Base-by-base conservation (phyloP, 2,888 invertebrate genomes). In the Adela reaumurella region DNA sequence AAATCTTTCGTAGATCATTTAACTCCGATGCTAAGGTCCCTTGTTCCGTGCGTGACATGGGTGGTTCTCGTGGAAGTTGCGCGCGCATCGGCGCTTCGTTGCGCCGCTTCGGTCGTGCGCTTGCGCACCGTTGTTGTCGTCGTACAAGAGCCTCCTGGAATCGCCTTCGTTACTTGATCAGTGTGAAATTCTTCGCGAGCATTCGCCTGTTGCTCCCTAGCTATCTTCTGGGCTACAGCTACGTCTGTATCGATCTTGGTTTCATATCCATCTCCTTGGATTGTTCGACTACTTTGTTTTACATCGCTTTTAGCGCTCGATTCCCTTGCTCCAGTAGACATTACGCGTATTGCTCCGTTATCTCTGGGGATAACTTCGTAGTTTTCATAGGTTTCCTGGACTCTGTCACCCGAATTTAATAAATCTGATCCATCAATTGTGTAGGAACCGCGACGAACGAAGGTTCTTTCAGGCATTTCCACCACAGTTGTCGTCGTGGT, bases 391-490 rank as follows among this genome's bases (percentile, higher is more conserved):
- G 64, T 60, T 56, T 77, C 74, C 41, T 64, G 57, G 51, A 65
- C 70, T 43, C 64, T 62, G 24, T 62, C 62, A 6, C 61, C 70
- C 35, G 6, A 4, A 14, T 35, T 14, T 11, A 3, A 14, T 3
- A 11, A 4, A 42, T 70, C 69, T 5, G 63, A 55, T 48, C 63
- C 74, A 45, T 77, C 78, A 45, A 78, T 76, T 1, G 78, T 78
- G 54, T 78, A 78, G 1, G 77, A 77, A 11, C 73, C 76, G 14
- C 78, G 68, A 18, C 78, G 74, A 18, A 64, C 58, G 0, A 60
- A 60, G 51, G 69, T 64, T 52, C 35, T 8, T 14, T 77, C 74
- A 1, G 76, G 76, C 17, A 77, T 59, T 6, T 24, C 24, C 35
- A 35, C 35, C 35, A 14, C 35, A 4, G 5, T 14, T n/a, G 19